phyloP scores from a whole-genome alignment of 2,113 vertebrate genomes.

The Myocastor coypus region DNA sequence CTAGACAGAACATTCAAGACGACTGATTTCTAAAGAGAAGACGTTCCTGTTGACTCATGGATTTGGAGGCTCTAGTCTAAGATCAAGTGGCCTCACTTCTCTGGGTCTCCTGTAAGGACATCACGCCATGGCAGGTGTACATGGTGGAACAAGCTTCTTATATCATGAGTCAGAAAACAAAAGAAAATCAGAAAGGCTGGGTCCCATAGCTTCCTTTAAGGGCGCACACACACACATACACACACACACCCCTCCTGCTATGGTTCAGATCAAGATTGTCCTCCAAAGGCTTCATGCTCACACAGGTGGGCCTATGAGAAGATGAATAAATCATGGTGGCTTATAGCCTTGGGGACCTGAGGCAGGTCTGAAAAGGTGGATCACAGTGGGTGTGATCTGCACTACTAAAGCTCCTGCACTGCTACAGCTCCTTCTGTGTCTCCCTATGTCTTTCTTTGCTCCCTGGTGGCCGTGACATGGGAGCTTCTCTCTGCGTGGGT shows the following conservation, averaged over 20 bases:
- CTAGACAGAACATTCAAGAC: neutral
- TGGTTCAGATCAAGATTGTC: neutral
- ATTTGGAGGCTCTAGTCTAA: neutral
- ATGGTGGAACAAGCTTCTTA: no score
- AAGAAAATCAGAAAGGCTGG: neutral
- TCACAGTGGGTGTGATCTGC: neutral
- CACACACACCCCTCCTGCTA: neutral
- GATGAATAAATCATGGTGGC: neutral
- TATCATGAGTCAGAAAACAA: neutral
- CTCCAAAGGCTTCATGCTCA: neutral
- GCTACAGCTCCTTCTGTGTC: neutral
- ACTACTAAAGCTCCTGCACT: neutral
- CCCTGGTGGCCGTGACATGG: neutral
- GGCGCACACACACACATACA: neutral
- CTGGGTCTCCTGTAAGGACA: neutral
- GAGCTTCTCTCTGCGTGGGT: neutral
- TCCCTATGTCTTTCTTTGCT: neutral
- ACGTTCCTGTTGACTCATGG: neutral
- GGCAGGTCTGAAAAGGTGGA: neutral
- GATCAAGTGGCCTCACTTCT: neutral
- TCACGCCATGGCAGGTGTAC: no score
- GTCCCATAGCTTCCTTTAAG: neutral
- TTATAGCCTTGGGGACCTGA: neutral
- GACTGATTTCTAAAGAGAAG: neutral
- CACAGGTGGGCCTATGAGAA: neutral